Evolutionary conservation across 2,888 invertebrate species (phyloP).

Genomic region (Augochlorella aurata): DNA sequence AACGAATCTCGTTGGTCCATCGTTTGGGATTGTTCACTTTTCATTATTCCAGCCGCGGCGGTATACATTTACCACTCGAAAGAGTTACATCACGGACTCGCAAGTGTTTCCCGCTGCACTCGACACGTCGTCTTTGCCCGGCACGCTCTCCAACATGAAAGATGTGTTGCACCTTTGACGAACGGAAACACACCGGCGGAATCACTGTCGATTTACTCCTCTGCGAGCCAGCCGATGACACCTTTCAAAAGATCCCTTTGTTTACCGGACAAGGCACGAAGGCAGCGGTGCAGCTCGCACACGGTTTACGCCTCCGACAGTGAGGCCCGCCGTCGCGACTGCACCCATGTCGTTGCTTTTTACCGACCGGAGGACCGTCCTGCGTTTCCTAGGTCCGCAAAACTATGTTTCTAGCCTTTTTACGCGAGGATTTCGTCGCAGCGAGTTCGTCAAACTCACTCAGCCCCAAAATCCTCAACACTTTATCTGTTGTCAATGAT

Average conservation of each 20-base stretch:
- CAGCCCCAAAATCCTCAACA: not conserved
- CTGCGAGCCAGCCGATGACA: conserved; percentile 40
- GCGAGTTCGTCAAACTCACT: not conserved
- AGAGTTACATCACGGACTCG: conserved; percentile 41
- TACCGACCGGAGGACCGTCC: not conserved
- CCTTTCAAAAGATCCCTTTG: conserved; percentile 53
- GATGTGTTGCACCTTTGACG: conserved; percentile 45
- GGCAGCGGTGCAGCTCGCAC: not conserved
- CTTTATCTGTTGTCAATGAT: not conserved
- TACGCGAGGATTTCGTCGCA: not conserved
- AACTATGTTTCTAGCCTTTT: not conserved
- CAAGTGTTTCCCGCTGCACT: conserved; percentile 5
- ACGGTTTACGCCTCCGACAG: conserved; percentile 25
- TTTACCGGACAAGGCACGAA: conserved; percentile 10
- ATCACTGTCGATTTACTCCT: conserved; percentile 43
- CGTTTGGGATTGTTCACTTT: conserved; percentile 33
- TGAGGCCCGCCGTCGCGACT: conserved; percentile 12
- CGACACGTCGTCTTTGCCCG: not conserved
- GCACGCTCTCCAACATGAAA: conserved; percentile 27
- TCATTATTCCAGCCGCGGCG: conserved; percentile 20
- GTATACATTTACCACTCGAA: conserved; percentile 41
- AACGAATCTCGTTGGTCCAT: conserved; percentile 26
- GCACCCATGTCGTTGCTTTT: conserved; percentile 33
- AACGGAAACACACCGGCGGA: conserved; percentile 35
- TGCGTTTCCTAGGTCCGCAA: not conserved